Evolutionary conservation across 2,797 vertebrate genomes (phyloP).

Genomic region (Thalassophryne amazonica): DNA sequence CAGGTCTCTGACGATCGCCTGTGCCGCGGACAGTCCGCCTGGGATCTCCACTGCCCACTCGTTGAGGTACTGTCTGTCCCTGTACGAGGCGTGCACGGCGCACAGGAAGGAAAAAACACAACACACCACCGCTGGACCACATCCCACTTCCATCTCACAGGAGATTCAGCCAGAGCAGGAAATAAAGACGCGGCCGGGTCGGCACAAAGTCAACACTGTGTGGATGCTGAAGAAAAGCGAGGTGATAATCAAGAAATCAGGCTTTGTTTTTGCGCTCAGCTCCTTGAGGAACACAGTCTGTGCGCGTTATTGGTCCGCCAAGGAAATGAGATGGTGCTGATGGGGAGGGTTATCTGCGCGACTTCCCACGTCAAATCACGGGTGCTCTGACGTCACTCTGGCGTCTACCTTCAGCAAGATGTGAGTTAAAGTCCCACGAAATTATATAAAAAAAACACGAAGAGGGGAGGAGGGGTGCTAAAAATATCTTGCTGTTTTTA

Average conservation of each 20-base stretch:
- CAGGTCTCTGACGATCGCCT: constrained; percentile 86
- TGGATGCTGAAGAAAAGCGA: constrained; percentile 1
- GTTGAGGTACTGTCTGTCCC: constrained; percentile 90
- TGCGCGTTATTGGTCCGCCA: constrained; percentile 45
- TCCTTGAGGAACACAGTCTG: constrained; percentile 34
- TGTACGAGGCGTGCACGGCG: constrained; percentile 56
- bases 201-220: background rate
- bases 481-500: constrained; percentile 57
- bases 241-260: background rate
- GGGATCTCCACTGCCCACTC: constrained; percentile 97
- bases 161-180: constrained; percentile 50
- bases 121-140: constrained; percentile 73
- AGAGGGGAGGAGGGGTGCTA: constrained; percentile 35
- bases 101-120: constrained; percentile 75
- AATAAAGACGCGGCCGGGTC: background rate
- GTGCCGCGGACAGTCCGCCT: constrained; percentile 84
- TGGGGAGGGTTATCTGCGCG: constrained; percentile 40
- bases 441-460: constrained; percentile 43
- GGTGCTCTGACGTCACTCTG: constrained; percentile 87
- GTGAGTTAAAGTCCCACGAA: constrained; percentile 77
- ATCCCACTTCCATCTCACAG: constrained; percentile 82
- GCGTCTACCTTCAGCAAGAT: constrained; percentile 81
- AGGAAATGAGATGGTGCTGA: constrained; percentile 56
- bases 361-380: constrained; percentile 89
- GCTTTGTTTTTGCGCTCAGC: background rate